Base-by-base conservation (phyloP, 2,888 invertebrate species). In the Protula sp. region DNA sequence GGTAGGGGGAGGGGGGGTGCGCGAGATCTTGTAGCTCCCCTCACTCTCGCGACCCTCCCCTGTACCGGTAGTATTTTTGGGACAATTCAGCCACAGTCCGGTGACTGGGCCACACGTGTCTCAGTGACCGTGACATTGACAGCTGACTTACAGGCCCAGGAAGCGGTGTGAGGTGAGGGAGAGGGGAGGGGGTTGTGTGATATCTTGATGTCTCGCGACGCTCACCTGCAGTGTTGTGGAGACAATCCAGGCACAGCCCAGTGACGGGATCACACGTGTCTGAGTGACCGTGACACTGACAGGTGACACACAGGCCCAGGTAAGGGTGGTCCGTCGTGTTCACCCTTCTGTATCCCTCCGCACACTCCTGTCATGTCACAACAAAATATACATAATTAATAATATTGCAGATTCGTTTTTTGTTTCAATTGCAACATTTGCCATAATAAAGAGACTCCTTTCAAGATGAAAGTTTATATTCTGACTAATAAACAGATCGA, bases 121-220 rank as follows among this genome's bases (percentile, higher is more conserved):
- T 1, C 90, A 90, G 73, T 95, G 94, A 0, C 91, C 92, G 55
- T 87, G 89, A 78, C 97, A 97, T 30, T 86, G 85, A 80, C 97
- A 97, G 0, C 86, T 86, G 70, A 84, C 83, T 74, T 95, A 73
- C 19, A 61, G 5, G 22, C 66, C 66, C 31, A 64, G 61, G 55
- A 57, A 67, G 9, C 47, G 54, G 2, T 66, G 62, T n/a, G n/a
- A n/a, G n/a, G n/a, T n/a, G n/a, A n/a, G n/a, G n/a, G n/a, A n/a
- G n/a, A n/a, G n/a, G n/a, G n/a, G n/a, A n/a, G n/a, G n/a, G n/a
- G n/a, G n/a, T n/a, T n/a, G n/a, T n/a, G n/a, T n/a, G n/a, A n/a
- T n/a, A n/a, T 38, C 38, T 19, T 14, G 38, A 38, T 38, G 9
- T 38, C 9, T 14, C 38, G 19, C 19, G 38, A 9, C 38, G 19